These are phyloP conservation scores for Lamprologus callipterus DNA, from an alignment of 2,113 vertebrate species.

Conservation along the genomic window DNA sequence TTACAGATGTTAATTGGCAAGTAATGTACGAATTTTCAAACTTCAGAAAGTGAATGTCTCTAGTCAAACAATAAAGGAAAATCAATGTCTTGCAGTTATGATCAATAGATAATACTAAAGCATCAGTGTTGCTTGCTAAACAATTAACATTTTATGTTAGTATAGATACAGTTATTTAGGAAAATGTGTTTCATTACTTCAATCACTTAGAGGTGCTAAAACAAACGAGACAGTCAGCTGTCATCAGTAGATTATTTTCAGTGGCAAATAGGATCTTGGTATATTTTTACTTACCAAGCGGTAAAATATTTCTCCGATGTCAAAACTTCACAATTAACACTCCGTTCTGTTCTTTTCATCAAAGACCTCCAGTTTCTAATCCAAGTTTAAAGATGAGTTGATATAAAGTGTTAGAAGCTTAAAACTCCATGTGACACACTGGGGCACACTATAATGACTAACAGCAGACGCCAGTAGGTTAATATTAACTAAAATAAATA, in stretches of 20 bases:
- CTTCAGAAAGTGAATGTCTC: not conserved
- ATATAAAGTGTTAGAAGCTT: not conserved
- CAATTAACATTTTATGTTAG: not conserved
- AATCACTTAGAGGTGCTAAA: not conserved
- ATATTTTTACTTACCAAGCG: not conserved
- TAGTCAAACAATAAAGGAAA: not conserved
- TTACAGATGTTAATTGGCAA: not conserved
- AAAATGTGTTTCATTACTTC: not conserved
- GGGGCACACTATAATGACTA: not conserved
- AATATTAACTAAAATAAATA: constrained; percentile 41
- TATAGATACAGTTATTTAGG: not conserved
- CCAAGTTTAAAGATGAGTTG: not conserved
- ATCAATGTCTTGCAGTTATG: not conserved
- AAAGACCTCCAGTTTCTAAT: not conserved
- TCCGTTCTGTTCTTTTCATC: not conserved
- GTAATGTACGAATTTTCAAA: not conserved
- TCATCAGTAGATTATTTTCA: not conserved
- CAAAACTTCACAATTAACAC: not conserved
- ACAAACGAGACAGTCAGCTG: not conserved
- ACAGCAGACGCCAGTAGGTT: not conserved
- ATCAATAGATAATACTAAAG: not conserved
- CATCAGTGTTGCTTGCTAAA: not conserved
- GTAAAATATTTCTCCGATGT: not conserved
- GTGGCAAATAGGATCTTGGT: not conserved
- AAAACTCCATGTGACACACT: not conserved